A percentile compares a stretch with the other conserved stretches of the same genome.
phyloP scores from a whole-genome alignment of 1,140 invertebrate genomes.

The Hylyphantes graminicola region DNA sequence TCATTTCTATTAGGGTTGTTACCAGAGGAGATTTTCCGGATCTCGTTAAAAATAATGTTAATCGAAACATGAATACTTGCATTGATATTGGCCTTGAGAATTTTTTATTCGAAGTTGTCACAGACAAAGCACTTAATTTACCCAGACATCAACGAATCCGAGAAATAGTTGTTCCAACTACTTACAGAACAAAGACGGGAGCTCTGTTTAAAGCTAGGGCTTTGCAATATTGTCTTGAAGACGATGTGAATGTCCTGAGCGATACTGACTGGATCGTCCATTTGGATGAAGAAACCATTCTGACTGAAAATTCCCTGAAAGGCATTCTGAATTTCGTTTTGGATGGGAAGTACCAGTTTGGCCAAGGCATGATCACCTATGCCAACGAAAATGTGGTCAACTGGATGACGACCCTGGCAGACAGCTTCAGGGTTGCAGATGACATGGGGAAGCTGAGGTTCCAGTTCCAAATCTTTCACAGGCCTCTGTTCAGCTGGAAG shows the following conservation, averaged over 20 bases:
- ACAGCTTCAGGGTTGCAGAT: constrained; percentile 95
- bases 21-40: constrained; percentile 95
- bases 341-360: constrained; percentile 95
- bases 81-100: constrained; percentile 91
- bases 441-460: constrained; percentile 96
- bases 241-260: constrained; percentile 85
- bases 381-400: constrained; percentile 95
- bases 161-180: constrained; percentile 87
- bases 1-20: constrained; percentile 94
- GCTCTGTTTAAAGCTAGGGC: constrained; percentile 96
- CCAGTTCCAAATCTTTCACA: constrained; percentile 93
- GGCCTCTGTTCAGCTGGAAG: constrained; percentile 97
- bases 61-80: constrained; percentile 89
- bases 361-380: constrained; percentile 98
- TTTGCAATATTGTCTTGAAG: constrained; percentile 95
- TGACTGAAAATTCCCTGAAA: constrained; percentile 88
- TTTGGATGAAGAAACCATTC: constrained; percentile 95
- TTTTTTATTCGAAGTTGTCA: constrained; percentile 97
- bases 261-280: constrained; percentile 98
- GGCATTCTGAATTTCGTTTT: constrained; percentile 96
- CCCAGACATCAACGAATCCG: constrained; percentile 78
- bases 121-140: constrained; percentile 82
- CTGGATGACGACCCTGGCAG: constrained; percentile 96
- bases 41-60: constrained; percentile 88
- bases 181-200: constrained; percentile 88